Evolutionary conservation across 2,888 invertebrate genomes (phyloP).

Genomic region (Zeuzera pyrina): DNA sequence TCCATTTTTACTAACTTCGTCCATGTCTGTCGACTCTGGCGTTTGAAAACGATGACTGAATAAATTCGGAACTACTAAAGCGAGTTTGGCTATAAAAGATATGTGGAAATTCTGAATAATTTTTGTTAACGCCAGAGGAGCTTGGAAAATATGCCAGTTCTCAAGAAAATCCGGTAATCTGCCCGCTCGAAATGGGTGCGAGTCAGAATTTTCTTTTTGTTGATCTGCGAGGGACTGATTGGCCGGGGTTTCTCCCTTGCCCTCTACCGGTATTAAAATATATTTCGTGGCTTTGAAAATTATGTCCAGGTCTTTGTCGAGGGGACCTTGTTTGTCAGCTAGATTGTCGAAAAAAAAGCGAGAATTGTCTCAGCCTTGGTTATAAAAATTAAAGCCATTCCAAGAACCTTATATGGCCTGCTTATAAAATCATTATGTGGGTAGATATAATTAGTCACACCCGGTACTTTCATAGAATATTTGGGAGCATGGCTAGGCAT

Average conservation of each 20-base stretch:
- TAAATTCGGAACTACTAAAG: slow-evolving; percentile 1
- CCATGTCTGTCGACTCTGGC: neutral
- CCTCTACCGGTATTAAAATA: neutral
- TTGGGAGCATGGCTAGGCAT: neutral
- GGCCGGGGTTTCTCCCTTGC: neutral
- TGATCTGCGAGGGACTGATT: neutral
- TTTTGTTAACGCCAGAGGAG: slow-evolving; percentile 5
- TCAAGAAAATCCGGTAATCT: neutral
- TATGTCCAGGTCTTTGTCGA: neutral
- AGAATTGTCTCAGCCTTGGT: no score
- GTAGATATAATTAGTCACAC: neutral
- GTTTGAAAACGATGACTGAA: neutral
- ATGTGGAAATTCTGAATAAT: slow-evolving; percentile 8
- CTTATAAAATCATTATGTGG: neutral
- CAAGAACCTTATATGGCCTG: neutral
- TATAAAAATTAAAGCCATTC: no score
- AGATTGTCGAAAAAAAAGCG: no score
- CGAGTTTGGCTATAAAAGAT: slow-evolving; percentile 6
- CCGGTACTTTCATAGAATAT: neutral
- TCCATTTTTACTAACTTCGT: neutral
- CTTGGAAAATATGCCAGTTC: no score
- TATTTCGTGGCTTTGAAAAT: neutral
- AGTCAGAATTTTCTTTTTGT: neutral
- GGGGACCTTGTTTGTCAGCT: neutral
- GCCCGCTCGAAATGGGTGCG: neutral